Evolutionary conservation across 2,888 invertebrate genomes (phyloP).

Genomic region (Perizoma affinitatum): DNA sequence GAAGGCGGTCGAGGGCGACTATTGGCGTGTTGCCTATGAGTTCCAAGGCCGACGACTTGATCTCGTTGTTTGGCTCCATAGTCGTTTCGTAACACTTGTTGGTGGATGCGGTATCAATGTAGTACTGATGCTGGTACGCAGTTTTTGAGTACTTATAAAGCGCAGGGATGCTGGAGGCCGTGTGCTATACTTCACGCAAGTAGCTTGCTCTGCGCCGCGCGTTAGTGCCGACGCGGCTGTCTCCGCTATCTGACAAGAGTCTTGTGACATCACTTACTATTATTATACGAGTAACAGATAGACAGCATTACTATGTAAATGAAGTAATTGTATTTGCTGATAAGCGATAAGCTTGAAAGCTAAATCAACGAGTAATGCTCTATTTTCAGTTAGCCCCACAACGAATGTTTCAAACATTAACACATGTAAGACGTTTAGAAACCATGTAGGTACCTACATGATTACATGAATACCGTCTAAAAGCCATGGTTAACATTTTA

Average conservation of each 20-base stretch:
- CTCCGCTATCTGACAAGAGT: slow-evolving; percentile 5
- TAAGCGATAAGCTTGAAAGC: no score
- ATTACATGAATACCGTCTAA: no score
- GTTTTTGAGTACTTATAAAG: slow-evolving; percentile 30
- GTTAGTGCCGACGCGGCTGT: slow-evolving; percentile 19
- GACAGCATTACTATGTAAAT: no score
- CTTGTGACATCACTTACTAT: slow-evolving; percentile 1
- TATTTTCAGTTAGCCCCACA: no score
- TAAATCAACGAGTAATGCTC: no score
- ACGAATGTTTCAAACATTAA: no score
- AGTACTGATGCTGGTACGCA: slow-evolving; percentile 36
- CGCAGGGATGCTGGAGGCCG: slow-evolving; percentile 36
- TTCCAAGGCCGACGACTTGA: slow-evolving; percentile 72
- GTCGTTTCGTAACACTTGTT: slow-evolving; percentile 35
- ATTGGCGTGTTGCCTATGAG: slow-evolving; percentile 76
- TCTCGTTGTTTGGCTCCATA: slow-evolving; percentile 56
- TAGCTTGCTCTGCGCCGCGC: slow-evolving; percentile 14
- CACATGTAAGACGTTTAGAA: no score
- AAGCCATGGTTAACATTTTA: no score
- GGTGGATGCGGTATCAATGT: slow-evolving; percentile 33
- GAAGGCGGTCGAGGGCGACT: slow-evolving; percentile 72
- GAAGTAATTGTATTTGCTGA: no score
- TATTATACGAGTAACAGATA: background rate
- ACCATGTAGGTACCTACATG: no score
- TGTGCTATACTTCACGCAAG: slow-evolving; percentile 29